These are phyloP conservation scores for Lithosia quadra DNA, from an alignment of 2,888 invertebrate genomes.

Conservation along the genomic window DNA sequence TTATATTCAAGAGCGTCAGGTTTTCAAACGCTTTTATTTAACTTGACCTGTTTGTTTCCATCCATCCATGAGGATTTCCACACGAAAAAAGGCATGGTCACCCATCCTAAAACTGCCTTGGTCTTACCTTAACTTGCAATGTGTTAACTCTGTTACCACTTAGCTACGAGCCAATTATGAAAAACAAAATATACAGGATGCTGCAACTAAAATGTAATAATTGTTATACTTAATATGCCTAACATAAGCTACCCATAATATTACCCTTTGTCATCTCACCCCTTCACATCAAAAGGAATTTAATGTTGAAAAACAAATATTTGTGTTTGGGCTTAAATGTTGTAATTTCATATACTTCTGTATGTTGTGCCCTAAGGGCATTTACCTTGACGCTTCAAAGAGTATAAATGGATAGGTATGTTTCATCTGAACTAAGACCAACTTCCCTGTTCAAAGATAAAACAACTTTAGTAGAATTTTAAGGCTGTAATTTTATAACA, in stretches of 20 bases:
- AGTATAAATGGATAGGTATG: conserved; percentile 8
- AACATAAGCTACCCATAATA: conserved; percentile 22
- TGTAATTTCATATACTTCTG: conserved; percentile 35
- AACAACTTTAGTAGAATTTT: conserved; percentile 4
- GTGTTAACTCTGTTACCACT: no score
- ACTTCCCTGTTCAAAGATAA: conserved; percentile 1
- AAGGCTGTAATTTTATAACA: background rate
- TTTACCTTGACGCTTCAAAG: conserved; percentile 19
- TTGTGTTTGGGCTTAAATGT: conserved; percentile 38
- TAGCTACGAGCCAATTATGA: no score
- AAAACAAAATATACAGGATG: no score
- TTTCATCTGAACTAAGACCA: conserved; percentile 5
- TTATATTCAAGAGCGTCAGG: background rate
- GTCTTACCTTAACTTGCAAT: no score
- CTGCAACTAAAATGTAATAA: background rate
- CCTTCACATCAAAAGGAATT: conserved; percentile 36
- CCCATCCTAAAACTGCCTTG: no score
- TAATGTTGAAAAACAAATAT: conserved; percentile 38
- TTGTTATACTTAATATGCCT: conserved; percentile 21
- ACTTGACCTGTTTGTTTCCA: no score
- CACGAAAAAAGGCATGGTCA: no score
- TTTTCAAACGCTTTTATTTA: no score
- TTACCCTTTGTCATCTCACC: conserved; percentile 28
- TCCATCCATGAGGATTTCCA: no score
- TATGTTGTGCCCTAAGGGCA: conserved; percentile 32